Evolutionary conservation across 2,888 invertebrate species (phyloP).

Genomic region (Cephus rjabovi): DNA sequence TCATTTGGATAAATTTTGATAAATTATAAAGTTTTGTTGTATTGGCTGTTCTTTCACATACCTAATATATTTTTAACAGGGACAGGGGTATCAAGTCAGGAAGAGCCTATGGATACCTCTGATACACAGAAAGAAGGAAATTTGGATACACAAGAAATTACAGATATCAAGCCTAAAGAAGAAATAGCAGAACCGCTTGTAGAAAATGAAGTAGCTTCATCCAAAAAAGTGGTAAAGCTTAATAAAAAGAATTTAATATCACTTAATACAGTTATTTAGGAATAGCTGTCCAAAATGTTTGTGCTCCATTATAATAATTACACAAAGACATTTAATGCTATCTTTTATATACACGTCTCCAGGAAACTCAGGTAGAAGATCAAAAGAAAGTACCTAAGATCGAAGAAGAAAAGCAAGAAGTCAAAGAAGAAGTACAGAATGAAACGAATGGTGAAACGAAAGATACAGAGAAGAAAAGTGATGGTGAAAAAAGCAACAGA

Average conservation of each 20-base stretch:
- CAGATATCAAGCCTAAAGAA: conserved; percentile 41
- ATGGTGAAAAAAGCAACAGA: conserved; percentile 35
- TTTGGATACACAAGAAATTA: conserved; percentile 36
- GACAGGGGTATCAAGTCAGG: conserved; percentile 40
- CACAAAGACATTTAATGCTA: background rate
- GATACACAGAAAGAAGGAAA: conserved; percentile 51
- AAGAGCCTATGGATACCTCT: conserved; percentile 43
- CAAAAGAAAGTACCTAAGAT: conserved; percentile 30
- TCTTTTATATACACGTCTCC: background rate
- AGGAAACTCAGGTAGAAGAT: conserved; percentile 24
- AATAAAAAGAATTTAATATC: background rate
- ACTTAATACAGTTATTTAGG: background rate
- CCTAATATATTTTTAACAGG: background rate
- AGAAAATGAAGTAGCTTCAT: conserved; percentile 26
- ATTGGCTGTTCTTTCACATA: background rate
- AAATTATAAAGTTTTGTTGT: background rate
- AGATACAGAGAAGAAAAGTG: conserved; percentile 30
- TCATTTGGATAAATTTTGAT: background rate
- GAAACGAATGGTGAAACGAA: conserved; percentile 30
- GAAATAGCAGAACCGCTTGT: conserved; percentile 28
- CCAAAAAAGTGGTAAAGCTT: conserved; percentile 35
- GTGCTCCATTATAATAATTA: background rate
- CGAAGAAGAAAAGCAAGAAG: conserved; percentile 29
- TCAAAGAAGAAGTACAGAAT: conserved; percentile 24
- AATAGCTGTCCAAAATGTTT: background rate